Evolutionary conservation across 2,888 invertebrate species (phyloP).

Genomic region (Eupithecia subumbrata): DNA sequence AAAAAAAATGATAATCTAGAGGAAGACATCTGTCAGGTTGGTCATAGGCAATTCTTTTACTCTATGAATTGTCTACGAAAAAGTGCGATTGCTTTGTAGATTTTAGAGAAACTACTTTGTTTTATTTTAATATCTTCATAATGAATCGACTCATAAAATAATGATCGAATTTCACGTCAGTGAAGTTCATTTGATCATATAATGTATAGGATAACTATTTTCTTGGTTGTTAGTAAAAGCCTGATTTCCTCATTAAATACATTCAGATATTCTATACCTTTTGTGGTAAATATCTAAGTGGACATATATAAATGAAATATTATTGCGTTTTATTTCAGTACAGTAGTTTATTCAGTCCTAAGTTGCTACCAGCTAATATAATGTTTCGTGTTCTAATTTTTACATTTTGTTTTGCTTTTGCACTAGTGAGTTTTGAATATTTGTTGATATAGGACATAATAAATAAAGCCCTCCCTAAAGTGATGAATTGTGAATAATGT

Average conservation of each 20-base stretch:
- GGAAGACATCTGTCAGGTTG: no score
- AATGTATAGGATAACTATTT: slow-evolving; percentile 33
- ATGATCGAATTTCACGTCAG: no score
- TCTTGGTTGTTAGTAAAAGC: neutral
- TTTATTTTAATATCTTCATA: no score
- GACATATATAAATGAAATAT: neutral
- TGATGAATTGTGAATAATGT: neutral
- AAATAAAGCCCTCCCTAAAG: neutral
- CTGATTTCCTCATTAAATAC: neutral
- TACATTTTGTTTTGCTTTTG: neutral
- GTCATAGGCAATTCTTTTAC: no score
- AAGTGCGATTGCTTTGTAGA: no score
- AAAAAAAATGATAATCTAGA: no score
- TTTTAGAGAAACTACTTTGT: no score
- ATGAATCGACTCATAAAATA: no score
- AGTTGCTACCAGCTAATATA: neutral
- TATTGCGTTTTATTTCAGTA: neutral
- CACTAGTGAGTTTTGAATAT: neutral
- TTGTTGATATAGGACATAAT: neutral
- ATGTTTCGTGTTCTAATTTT: neutral
- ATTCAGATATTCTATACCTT: neutral
- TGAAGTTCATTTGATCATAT: no score
- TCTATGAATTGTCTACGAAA: no score
- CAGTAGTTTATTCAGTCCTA: neutral
- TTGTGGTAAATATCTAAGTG: neutral